Base-by-base conservation (phyloP, 92 coral and sea anemone species). In the Actinostola sp. region DNA sequence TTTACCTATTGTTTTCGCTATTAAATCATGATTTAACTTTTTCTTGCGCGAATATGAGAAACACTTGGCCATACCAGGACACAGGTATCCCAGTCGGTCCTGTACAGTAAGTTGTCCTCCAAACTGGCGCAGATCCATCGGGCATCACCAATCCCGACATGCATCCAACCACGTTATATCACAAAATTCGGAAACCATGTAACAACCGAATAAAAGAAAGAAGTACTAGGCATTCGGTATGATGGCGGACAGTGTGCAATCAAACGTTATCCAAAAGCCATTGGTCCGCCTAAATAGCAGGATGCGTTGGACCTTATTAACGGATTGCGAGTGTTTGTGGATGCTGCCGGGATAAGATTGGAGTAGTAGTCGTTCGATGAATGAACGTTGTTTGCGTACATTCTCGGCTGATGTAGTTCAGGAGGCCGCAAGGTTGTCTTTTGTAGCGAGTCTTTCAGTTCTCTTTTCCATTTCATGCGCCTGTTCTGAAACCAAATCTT, bases 401-500 rank as follows among this genome's bases (percentile, higher is more conserved):
- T 19, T 8, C 33, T 23, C 17, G 66, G 3, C 38, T 33, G 66
- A 11, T n/a, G n/a, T n/a, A 20, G 42, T 3, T 34, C 25, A 10
- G 23, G 26, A 1, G 28, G 16, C 14, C 61, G 63, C 17, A 57
- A 57, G 28, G 63, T 48, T 19, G 61, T 86, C 65, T 86, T 84
- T 27, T 88, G 97, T 76, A 84, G 49, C 30, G 92, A 66, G 65
- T 95, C 97, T 62, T 92, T 95, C n/a, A 91, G 63, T 51, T 92
- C 97, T 62, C 99, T 79, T 58, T 95, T 95, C 99, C 99, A 95
- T 63, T 95, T 95, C 99, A 95, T 95, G 30, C 99, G 79, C 45
- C 99, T 75, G 79, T 95, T 95, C 80, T 95, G 99, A 78, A 95
- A 95, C 99, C 99, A 95, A 34, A 95, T 91, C 66, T 95, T 95